Conservation (phyloP, 2,797 vertebrate genomes). For the Sebastolobus altivelis region DNA sequence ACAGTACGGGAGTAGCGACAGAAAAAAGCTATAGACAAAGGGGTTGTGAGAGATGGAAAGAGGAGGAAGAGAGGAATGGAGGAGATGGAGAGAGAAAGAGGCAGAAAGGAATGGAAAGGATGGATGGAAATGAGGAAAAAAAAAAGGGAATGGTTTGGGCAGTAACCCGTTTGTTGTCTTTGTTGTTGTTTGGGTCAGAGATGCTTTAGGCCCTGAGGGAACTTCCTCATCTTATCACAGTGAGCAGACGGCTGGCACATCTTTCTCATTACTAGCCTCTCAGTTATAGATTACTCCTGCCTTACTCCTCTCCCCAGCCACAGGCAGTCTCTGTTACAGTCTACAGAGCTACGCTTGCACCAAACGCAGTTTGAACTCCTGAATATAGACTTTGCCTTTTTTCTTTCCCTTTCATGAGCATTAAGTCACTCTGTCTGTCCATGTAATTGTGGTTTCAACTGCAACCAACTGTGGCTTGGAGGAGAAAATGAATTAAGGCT, state of each 20-base stretch:
- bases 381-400: conserved; percentile 79
- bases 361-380: conserved; percentile 79
- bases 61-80: conserved; percentile 45
- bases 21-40: conserved; percentile 51
- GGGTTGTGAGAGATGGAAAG: conserved; percentile 32
- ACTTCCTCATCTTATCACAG: conserved; percentile 85
- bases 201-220: conserved; percentile 80
- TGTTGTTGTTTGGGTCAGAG: conserved; percentile 83
- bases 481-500: conserved; percentile 77
- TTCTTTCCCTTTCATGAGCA: conserved; percentile 77
- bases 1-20: conserved; percentile 14
- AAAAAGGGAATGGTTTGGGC: conserved; percentile 66
- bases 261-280: conserved; percentile 85
- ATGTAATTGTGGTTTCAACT: conserved; percentile 80
- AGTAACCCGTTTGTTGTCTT: conserved; percentile 82
- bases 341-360: conserved; percentile 72
- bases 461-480: conserved; percentile 73
- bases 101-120: conserved; percentile 48
- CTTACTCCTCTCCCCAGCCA: conserved; percentile 75
- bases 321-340: conserved; percentile 79
- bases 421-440: conserved; percentile 80
- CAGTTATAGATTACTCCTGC: conserved; percentile 84
- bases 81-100: conserved; percentile 8
- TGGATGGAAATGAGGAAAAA: conserved; percentile 45
- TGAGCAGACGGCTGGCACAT: conserved; percentile 84